Base-by-base conservation (phyloP, 2,797 vertebrate species). In the Jordanella pulchra region DNA sequence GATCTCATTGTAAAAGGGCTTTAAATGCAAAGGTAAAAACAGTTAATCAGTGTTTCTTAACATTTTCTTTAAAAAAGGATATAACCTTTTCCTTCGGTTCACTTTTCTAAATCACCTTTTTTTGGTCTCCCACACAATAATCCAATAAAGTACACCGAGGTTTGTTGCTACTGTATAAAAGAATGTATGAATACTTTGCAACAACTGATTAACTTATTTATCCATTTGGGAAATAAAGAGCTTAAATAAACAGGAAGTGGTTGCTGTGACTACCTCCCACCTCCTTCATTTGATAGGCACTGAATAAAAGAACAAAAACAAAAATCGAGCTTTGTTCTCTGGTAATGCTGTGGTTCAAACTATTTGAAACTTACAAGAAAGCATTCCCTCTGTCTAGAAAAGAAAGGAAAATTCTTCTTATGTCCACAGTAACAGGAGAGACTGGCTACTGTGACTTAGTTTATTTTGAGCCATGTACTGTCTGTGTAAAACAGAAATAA, bases 241-340 rank as follows among this genome's bases (percentile, higher is more conserved):
- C 66, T 73, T 54, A 64, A 77, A 76, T 7, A 61, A 73, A 27
- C 71, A 72, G 79, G 83, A 84, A 77, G 84, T 78, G 73, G 73
- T 74, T 72, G 74, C 78, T 83, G 65, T 72, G 56, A 81, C 76
- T 70, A 73, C 67, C 65, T 81, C 56, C 58, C 15, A 66, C 81
- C 84, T 85, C 75, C 73, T 65, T 69, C 69, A 70, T 75, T 73
- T 77, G 73, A 90, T 89, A 93, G 91, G 90, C 91, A 93, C 89
- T 89, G 86, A 89, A 91, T 82, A 81, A 79, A 76, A 80, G 61
- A 82, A 74, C 23, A 80, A 76, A 82, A 48, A 28, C 58, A n/a
- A 56, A 73, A 71, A 75, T 76, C 28, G 10, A 65, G 68, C 39
- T 63, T 68, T 71, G 60, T 75, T 39, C 44, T 61, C 80, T 67